Evolutionary conservation across 2,888 invertebrate species (phyloP), one percentile per base, ranked within the genome.

Genomic region (Parascotia fuliginaria): DNA sequence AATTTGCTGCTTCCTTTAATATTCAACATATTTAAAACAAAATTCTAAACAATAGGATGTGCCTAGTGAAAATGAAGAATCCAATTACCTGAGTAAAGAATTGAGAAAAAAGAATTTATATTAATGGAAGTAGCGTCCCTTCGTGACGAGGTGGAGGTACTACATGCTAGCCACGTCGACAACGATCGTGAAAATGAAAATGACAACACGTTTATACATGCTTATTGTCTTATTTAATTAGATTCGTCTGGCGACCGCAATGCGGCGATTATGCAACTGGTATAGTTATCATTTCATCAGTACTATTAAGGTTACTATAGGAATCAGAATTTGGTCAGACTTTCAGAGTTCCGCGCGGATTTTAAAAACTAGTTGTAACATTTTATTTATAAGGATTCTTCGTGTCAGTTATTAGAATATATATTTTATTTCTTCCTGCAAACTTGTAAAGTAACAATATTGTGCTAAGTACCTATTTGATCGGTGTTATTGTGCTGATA

Each of bases 261-360:
- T 65, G 63, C 63, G 56, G 65, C 33, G 29, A 37, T 65, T 63
- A 65, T 60, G 60, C 34, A 60, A 63, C 43, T 5, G 19, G 15
- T 2, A 13, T 15, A 15, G 39, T 13, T 27, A 50, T 32, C 44
- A 19, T 32, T 52, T 36, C 40, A 43, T 48, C 52, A 56, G 14
- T n/a, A n/a, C 19, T 2, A 11, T n/a, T n/a, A 34, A 15, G 16
- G n/a, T n/a, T n/a, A n/a, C n/a, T n/a, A n/a, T n/a, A n/a, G n/a
- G n/a, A n/a, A n/a, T n/a, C n/a, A n/a, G n/a, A n/a, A n/a, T n/a
- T n/a, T n/a, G n/a, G n/a, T n/a, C n/a, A n/a, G n/a, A n/a, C n/a
- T n/a, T n/a, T n/a, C n/a, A n/a, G n/a, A n/a, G n/a, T n/a, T n/a
- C n/a, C n/a, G n/a, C n/a, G n/a, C n/a, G n/a, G n/a, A n/a, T n/a